phyloP scores from a whole-genome alignment of 2,797 vertebrate genomes.

The Ptychadena robeensis region DNA sequence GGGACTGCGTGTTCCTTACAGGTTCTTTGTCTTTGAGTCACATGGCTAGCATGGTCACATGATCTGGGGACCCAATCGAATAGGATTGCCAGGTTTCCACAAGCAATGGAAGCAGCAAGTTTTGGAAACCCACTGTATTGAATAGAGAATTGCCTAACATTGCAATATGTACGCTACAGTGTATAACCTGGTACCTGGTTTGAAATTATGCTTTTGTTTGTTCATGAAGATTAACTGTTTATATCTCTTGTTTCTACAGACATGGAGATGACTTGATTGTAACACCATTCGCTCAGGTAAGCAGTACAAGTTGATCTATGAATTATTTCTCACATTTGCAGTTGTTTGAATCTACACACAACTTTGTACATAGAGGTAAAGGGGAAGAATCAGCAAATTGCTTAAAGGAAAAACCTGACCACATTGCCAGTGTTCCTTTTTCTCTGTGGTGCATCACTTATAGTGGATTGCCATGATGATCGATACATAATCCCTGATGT shows the following conservation, averaged over 20 bases:
- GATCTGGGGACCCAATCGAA: too few species aligned
- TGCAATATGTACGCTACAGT: too few species aligned
- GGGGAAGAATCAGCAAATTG: background rate
- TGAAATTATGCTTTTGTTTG: background rate
- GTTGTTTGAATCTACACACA: background rate
- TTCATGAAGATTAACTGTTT: background rate
- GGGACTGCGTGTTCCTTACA: too few species aligned
- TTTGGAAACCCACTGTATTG: too few species aligned
- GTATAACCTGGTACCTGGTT: too few species aligned
- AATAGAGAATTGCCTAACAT: too few species aligned
- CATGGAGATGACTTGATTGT: constrained; percentile 99
- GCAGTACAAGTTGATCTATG: constrained; percentile 39
- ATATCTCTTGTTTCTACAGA: constrained; percentile 73
- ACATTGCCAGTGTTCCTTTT: background rate
- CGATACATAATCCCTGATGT: too few species aligned
- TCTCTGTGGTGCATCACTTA: background rate
- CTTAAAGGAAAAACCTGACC: background rate
- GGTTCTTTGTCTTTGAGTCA: too few species aligned
- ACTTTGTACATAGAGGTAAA: background rate
- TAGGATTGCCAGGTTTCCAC: too few species aligned
- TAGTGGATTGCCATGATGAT: too few species aligned
- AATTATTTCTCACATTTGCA: background rate
- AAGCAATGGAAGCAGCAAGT: too few species aligned
- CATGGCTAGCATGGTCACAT: too few species aligned
- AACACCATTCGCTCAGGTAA: constrained; percentile 98